Base-by-base conservation (phyloP, 1,140 invertebrate species). In the Saccostrea echinata region DNA sequence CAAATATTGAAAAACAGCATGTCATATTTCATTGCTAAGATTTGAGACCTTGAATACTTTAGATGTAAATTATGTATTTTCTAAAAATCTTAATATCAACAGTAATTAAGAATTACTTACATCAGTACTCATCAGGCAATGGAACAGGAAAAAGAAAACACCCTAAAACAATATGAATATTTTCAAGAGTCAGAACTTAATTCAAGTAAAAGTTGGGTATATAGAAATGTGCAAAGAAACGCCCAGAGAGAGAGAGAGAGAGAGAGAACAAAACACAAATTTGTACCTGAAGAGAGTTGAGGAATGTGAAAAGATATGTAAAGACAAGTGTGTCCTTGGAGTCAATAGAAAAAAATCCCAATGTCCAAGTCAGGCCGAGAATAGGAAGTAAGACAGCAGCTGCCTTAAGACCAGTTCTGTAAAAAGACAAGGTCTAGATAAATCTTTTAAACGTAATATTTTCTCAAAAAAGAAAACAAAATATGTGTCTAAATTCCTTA, bases 331-430 rank as follows among this genome's bases (percentile, higher is more conserved):
- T 89, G 30, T 92, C 84, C 24, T 88, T 88, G 52, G 88, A 84
- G 11, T 91, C 90, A 30, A 93, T 85, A 9, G 92, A 91, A 24
- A 94, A 80, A 76, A 93, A 93, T 0, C 91, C 92, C 18, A 94
- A 88, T 4, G 85, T 91, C 93, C 93, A 94, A 0, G 93, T 94
- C 11, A 93, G 89, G 27, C 93, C 93, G 18, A 94, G 87, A 24
- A 94, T 55, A 6, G 93, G 93, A 8, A 94, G 87, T n/a, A 94
- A 84, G 4, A 94, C 89, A 0, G 87, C 91, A 3, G 93, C 90
- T 3, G 93, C 93, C 53, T 94, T 94, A n/a, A 94, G 51, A 43
- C 92, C 89, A 55, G 89, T 89, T 53, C 93, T 94, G 88, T 27
- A 89, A 83, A 24, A 24, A 11, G 35, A 18, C 16, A 80, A 80